Evolutionary conservation across 30 jellyfish, hydroid and myxozoan species (phyloP).

Genomic region (Haliclystus octoradiatus): DNA sequence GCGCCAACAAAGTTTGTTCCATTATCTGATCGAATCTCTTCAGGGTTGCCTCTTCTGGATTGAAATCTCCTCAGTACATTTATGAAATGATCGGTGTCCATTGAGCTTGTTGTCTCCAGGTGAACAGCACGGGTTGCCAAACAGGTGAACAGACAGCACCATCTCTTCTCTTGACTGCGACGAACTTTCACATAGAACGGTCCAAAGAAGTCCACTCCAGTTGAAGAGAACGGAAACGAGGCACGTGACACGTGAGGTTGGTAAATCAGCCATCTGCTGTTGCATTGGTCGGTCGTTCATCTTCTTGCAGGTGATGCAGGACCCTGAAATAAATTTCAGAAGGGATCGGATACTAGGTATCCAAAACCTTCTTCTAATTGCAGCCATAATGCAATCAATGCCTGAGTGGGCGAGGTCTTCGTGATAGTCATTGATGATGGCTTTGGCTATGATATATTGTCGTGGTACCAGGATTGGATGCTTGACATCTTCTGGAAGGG

Average conservation of each 20-base stretch:
- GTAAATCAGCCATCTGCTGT: conserved; percentile 25
- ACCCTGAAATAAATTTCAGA: conserved; percentile 7
- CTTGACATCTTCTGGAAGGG: background rate
- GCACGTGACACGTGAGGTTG: conserved; percentile 15
- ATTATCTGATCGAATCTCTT: conserved; percentile 8
- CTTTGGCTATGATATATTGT: conserved; percentile 5
- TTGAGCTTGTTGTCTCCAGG: conserved; percentile 16
- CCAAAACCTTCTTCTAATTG: conserved; percentile 21
- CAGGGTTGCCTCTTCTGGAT: conserved; percentile 15
- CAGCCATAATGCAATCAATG: conserved; percentile 18
- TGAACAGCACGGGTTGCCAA: conserved; percentile 25
- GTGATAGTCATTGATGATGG: conserved; percentile 21
- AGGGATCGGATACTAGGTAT: conserved; percentile 15
- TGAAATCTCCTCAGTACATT: conserved; percentile 16
- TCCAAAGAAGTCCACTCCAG: conserved; percentile 35
- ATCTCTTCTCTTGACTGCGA: conserved; percentile 17
- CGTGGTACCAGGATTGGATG: conserved; percentile 35
- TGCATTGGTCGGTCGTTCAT: conserved; percentile 13
- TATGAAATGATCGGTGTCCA: conserved; percentile 22
- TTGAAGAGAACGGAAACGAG: conserved; percentile 14
- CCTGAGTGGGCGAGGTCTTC: conserved; percentile 14
- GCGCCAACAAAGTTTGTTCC: conserved; percentile 17
- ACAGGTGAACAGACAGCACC: conserved; percentile 20
- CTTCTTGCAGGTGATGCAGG: conserved; percentile 23
- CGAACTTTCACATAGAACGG: too few species aligned